Percentiles rank a stretch among this genome's conserved stretches.
Conservation (phyloP, 2,113 vertebrate genomes). For the Sphaerodactylus townsendi region DNA sequence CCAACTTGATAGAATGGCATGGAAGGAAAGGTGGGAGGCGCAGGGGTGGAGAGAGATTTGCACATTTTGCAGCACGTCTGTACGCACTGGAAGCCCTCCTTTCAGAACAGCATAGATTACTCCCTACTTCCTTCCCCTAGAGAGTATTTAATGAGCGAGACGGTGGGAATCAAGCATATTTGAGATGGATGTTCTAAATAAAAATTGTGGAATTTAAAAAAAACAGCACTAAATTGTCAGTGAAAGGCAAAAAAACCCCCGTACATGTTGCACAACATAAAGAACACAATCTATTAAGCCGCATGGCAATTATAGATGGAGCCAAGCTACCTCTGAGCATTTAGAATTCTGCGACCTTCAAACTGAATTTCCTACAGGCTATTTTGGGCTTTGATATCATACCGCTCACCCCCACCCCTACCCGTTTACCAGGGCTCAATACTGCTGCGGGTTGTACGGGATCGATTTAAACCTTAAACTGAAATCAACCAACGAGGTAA, state of each 20-base stretch:
- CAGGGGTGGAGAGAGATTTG: background rate
- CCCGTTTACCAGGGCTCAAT: no score
- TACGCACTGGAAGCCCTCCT: constrained; percentile 4
- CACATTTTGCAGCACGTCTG: background rate
- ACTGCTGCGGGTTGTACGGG: background rate
- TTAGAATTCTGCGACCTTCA: background rate
- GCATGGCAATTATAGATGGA: background rate
- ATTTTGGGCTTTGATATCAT: background rate
- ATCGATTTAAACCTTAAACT: background rate
- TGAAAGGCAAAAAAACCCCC: background rate
- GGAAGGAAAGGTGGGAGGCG: background rate
- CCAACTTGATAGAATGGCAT: constrained; percentile 43
- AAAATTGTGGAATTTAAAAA: background rate
- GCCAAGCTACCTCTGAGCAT: background rate
- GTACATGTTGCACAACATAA: constrained; percentile 1
- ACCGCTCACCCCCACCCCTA: background rate
- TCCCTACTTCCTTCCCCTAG: constrained; percentile 11
- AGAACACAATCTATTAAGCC: background rate
- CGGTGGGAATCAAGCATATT: background rate
- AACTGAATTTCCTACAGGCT: background rate
- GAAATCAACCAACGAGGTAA: background rate
- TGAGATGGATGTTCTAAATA: background rate
- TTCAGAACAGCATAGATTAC: background rate
- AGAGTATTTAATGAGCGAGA: constrained; percentile 14
- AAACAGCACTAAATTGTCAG: constrained; percentile 14